Evolutionary conservation across 1,140 invertebrate genomes (phyloP).

Genomic region (Cyrtorhinus lividipennis): DNA sequence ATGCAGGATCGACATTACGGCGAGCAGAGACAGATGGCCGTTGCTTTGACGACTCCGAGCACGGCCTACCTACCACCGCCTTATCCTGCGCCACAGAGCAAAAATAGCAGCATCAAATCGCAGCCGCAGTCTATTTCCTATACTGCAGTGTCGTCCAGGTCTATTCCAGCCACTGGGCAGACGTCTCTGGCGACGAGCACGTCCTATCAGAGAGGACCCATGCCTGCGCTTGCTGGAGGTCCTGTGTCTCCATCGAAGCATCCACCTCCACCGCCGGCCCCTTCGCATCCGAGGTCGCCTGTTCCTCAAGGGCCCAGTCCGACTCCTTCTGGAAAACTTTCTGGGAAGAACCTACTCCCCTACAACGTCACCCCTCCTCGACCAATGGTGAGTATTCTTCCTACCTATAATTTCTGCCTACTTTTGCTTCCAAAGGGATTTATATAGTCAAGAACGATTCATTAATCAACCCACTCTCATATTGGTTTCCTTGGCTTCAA

Average conservation of each 20-base stretch:
- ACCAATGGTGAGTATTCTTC: constrained; percentile 36
- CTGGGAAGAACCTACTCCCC: constrained; percentile 60
- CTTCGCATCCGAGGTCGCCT: constrained; percentile 27
- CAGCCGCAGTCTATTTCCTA: constrained; percentile 5
- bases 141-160: constrained; percentile 17
- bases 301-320: constrained; percentile 31
- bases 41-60: constrained; percentile 26
- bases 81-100: constrained; percentile 17
- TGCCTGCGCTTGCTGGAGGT: constrained; percentile 22
- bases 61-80: constrained; percentile 20
- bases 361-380: constrained; percentile 78
- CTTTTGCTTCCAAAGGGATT: too few species aligned
- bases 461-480: too few species aligned
- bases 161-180: constrained; percentile 18
- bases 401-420: too few species aligned
- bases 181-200: constrained; percentile 25
- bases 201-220: constrained; percentile 22
- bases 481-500: too few species aligned
- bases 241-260: constrained; percentile 3
- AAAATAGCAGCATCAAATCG: neutral
- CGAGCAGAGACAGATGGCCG: constrained; percentile 28
- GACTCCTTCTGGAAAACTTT: constrained; percentile 26
- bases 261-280: constrained; percentile 25
- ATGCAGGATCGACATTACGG: constrained; percentile 34
- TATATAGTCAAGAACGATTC: too few species aligned